A percentile compares a stretch with the other conserved stretches of the same genome.
phyloP scores from a whole-genome alignment of 2,113 vertebrate species.

The chimpanzee (Pan troglodytes) region NHGRI_mPanTro3-v2.1_pri NC_072414.2:71075501-71076000 shows the following conservation, averaged over 20 bases:
- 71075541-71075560: background rate
- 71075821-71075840: background rate
- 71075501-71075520: background rate
- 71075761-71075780: background rate
- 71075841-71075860: background rate
- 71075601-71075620: background rate
- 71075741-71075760: background rate
- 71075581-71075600: background rate
- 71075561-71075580: background rate
- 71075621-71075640: background rate
- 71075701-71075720: background rate
- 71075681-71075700: background rate
- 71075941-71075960: background rate
- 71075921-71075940: background rate
- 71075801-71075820: background rate
- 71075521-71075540: background rate
- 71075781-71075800: background rate
- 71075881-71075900: background rate
- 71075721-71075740: background rate
- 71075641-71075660: background rate
- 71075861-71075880: background rate
- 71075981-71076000: background rate
- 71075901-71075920: background rate
- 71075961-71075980: accelerated
- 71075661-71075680: background rate